Percentiles rank a stretch among this genome's conserved stretches.
Evolutionary conservation across 2,888 invertebrate genomes (phyloP).

Genomic region (Andrena praecox): DNA sequence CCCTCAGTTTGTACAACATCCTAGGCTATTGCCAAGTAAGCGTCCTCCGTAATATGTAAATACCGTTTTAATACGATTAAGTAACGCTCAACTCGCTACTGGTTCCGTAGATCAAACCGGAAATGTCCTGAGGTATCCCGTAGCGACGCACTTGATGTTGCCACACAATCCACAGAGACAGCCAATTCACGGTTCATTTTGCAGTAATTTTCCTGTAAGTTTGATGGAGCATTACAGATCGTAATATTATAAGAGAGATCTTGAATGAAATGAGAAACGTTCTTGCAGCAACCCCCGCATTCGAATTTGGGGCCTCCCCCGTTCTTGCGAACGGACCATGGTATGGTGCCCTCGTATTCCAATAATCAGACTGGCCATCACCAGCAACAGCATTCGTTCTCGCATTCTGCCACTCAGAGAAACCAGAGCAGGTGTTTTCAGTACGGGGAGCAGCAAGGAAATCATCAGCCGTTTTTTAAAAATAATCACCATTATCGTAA

Average conservation of each 20-base stretch:
- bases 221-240: neutral
- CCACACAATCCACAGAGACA: conserved; percentile 79
- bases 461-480: conserved; percentile 81
- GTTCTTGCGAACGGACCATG: conserved; percentile 83
- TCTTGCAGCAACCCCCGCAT: conserved; percentile 82
- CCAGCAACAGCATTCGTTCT: conserved; percentile 82
- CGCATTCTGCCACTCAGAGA: conserved; percentile 78
- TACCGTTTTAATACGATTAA: neutral
- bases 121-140: conserved; percentile 80
- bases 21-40: conserved; percentile 78
- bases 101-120: conserved; percentile 56
- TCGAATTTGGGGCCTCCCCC: conserved; percentile 82
- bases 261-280: neutral
- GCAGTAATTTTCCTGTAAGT: conserved; percentile 80
- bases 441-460: conserved; percentile 79
- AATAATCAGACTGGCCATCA: conserved; percentile 71
- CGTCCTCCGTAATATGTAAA: conserved; percentile 3
- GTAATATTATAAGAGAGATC: neutral
- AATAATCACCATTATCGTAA: conserved; percentile 81
- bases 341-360: conserved; percentile 77
- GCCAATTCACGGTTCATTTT: conserved; percentile 78
- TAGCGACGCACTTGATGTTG: conserved; percentile 81
- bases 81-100: neutral
- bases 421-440: conserved; percentile 79
- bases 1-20: conserved; percentile 81